phyloP scores from a whole-genome alignment of 2,113 vertebrate species.

The Cyanoramphus novaezelandiae region DNA sequence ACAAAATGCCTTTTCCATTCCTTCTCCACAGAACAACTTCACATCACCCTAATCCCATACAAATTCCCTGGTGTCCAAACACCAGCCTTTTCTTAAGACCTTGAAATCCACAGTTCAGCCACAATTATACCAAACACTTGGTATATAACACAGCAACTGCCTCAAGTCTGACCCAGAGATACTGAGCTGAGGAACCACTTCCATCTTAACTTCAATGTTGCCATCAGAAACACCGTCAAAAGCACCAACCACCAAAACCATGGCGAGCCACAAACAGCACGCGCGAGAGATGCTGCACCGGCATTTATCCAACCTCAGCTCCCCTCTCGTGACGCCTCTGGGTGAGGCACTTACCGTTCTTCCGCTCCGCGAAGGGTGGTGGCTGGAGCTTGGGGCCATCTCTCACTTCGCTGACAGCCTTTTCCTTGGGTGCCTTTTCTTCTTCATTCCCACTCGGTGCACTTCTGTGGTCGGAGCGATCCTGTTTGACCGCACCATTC shows the following conservation, averaged over 20 bases:
- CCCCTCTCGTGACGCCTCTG: fast-evolving
- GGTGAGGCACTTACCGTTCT: conserved; percentile 62
- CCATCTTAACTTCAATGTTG: not conserved
- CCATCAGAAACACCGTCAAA: not conserved
- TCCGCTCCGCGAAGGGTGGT: conserved; percentile 21
- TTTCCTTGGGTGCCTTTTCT: conserved; percentile 50
- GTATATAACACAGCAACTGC: not conserved
- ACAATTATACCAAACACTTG: conserved; percentile 38
- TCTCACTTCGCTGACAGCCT: conserved; percentile 25
- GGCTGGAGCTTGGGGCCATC: conserved; percentile 55
- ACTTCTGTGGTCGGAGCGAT: not conserved
- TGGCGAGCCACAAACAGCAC: not conserved
- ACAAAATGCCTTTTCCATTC: not conserved
- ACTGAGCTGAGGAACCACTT: not conserved
- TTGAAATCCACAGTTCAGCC: not conserved
- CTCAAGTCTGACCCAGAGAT: not conserved
- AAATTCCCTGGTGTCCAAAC: not conserved
- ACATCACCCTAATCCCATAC: not conserved
- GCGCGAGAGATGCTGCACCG: fast-evolving
- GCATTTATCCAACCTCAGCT: too few relatives aligned
- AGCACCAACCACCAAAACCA: not conserved
- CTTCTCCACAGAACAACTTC: not conserved
- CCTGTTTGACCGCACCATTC: conserved; percentile 71
- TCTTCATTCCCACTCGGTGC: conserved; percentile 48
- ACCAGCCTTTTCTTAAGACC: conserved; percentile 6